phyloP scores from a whole-genome alignment of 2,113 vertebrate genomes.

The human region GRCh38 chr17:77252501-77253000 shows the following conservation, averaged over 20 bases:
- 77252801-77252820: background rate
- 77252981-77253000: accelerated
- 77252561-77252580: background rate
- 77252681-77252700: accelerated
- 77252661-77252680: background rate
- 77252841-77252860: too few species aligned
- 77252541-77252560: background rate
- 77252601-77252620: background rate
- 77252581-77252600: background rate
- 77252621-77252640: background rate
- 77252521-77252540: background rate
- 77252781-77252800: background rate
- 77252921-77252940: background rate
- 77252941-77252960: background rate
- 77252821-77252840: background rate
- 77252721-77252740: background rate
- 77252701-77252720: background rate
- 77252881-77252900: too few species aligned
- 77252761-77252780: background rate
- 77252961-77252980: background rate
- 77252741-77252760: too few species aligned
- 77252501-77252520: background rate
- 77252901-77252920: background rate
- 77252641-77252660: background rate
- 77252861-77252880: too few species aligned